These are phyloP conservation scores for Harpalus rufipes DNA, from an alignment of 2,888 invertebrate genomes.

Conservation along the genomic window DNA sequence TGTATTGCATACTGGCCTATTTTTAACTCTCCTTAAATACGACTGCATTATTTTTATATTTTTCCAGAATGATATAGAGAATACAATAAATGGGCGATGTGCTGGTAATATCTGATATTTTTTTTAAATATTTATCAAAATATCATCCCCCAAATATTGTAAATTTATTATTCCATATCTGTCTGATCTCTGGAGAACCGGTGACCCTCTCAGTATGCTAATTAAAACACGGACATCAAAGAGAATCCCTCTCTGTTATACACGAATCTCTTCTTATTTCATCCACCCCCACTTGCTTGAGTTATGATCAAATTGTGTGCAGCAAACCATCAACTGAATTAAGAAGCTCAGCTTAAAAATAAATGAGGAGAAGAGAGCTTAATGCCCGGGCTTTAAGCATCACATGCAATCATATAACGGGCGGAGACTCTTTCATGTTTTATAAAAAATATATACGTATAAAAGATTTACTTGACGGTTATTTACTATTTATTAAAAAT, in stretches of 20 bases:
- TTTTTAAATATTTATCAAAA: background rate
- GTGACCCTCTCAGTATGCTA: constrained; percentile 44
- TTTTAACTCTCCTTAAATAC: too few species aligned
- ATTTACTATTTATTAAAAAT: too few species aligned
- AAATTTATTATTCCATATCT: background rate
- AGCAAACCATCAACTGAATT: constrained; percentile 40
- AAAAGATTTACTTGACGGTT: too few species aligned
- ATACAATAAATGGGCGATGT: too few species aligned
- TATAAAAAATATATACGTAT: too few species aligned
- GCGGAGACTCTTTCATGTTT: too few species aligned
- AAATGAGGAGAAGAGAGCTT: constrained; percentile 7
- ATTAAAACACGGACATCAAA: constrained; percentile 46
- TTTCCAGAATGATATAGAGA: too few species aligned
- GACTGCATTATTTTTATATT: too few species aligned
- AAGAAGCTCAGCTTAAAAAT: constrained; percentile 23
- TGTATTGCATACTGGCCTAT: too few species aligned
- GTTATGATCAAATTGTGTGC: constrained; percentile 55
- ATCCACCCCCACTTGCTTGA: background rate
- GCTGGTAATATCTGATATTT: too few species aligned
- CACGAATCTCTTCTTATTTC: constrained; percentile 1
- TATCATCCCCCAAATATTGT: background rate
- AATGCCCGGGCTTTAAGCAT: constrained; percentile 11
- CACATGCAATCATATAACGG: background rate
- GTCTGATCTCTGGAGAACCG: background rate
- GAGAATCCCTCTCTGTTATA: background rate